These are phyloP conservation scores for Actias luna DNA, from an alignment of 2,888 invertebrate species.

Conservation along the genomic window DNA sequence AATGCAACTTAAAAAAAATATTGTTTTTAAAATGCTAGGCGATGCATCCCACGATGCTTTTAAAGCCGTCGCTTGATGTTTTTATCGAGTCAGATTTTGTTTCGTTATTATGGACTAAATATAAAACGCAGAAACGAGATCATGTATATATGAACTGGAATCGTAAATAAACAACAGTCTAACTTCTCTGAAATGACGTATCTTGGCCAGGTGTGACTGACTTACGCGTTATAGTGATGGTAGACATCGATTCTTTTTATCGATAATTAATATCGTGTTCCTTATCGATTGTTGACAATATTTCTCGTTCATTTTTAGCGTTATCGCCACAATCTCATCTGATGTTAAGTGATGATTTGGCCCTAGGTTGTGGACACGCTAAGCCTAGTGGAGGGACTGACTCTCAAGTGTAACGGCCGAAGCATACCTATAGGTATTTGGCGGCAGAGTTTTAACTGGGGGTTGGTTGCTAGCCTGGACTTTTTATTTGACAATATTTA, in stretches of 20 bases:
- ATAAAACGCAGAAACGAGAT: constrained; percentile 12
- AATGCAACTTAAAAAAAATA: no score
- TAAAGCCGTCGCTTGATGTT: neutral
- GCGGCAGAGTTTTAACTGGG: no score
- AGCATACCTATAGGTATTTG: no score
- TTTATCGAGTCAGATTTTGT: neutral
- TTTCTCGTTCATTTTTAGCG: no score
- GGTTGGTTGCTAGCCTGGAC: no score
- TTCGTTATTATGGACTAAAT: constrained; percentile 12
- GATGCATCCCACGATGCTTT: neutral
- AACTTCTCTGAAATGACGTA: constrained; percentile 37
- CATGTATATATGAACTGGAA: constrained; percentile 14
- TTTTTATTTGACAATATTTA: no score
- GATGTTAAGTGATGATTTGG: no score
- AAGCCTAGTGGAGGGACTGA: no score
- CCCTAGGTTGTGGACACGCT: no score
- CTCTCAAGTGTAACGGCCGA: no score
- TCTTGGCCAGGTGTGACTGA: constrained; percentile 48
- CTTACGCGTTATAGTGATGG: constrained; percentile 30
- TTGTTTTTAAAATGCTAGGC: no score
- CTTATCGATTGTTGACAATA: constrained; percentile 16
- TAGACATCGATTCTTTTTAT: constrained; percentile 15
- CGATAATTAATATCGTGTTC: constrained; percentile 15
- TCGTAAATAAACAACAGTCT: constrained; percentile 56
- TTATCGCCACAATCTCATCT: no score